Base-by-base conservation (phyloP, 2,113 vertebrate genomes). In the Clarias macrocephalus region DNA sequence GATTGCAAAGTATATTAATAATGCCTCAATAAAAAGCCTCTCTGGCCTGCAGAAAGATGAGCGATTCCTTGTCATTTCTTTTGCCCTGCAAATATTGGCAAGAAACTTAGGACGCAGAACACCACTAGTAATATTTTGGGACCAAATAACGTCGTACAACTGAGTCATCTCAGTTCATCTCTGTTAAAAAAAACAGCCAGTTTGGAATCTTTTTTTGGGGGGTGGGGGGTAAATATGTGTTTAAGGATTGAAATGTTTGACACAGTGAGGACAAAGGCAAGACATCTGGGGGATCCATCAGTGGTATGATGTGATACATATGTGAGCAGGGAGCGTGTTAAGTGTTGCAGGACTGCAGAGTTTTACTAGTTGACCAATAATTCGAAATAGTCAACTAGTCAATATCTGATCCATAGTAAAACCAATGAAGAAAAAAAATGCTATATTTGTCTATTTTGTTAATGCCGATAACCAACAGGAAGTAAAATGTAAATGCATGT, bases 51-150 rank as follows among this genome's bases (percentile, higher is more conserved):
- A 54, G 48, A 56, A 56, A 66, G 11, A 80, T 11, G 25, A 79
- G 62, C 3, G 15, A 15, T 33, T 54, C 42, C 42, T 21, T 77
- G 65, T 48, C 62, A 65, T 85, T 76, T 42, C 76, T 42, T 77
- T n/a, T 62, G 54, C 9, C 23, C 70, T n/a, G 42, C 62, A 66
- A 79, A 85, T 85, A 85, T 37, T 54, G 75, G 60, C 48, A 79
- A 62, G 12, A 79, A 56, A 66, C 56, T 30, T 33, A 85, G 15
- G 42, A 76, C 63, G 42, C 60, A 54, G 11, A 30, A 52, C 56
- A 30, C 56, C 11, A 13, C 23, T 52, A 28, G 54, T 79, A 19
- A 85, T 77, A 60, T n/a, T 65, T 42, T 60, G 5, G n/a, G 54
- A 33, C 68, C 48, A 68, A 80, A 83, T 15, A 62, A n/a, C 62